Conservation (phyloP, 2,888 invertebrate genomes). For the Lumbricus terrestris region DNA sequence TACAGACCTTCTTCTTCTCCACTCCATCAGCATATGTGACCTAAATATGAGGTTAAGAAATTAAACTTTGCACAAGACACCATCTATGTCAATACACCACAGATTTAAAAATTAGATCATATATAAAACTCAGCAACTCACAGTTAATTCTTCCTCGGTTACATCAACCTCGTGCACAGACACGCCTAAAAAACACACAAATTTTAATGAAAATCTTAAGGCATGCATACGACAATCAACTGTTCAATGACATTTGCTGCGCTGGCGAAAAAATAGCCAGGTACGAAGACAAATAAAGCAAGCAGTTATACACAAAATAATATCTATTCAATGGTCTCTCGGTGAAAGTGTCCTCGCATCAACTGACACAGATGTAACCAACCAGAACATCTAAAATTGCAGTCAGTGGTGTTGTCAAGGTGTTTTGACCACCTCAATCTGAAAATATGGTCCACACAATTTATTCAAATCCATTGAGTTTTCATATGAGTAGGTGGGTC, state of each 20-base stretch:
- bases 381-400: background rate
- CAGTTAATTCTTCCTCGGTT: background rate
- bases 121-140: background rate
- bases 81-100: background rate
- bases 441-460: too few relatives aligned
- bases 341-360: background rate
- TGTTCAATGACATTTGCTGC: background rate
- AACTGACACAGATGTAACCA: background rate
- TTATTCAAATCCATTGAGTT: too few relatives aligned
- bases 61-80: background rate
- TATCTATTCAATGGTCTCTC: background rate
- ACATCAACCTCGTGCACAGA: slow-evolving; percentile 6
- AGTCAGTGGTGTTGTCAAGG: too few relatives aligned
- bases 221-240: background rate
- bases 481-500: too few relatives aligned
- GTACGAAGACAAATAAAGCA: background rate
- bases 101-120: background rate
- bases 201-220: background rate
- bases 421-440: too few relatives aligned
- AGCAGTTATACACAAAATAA: background rate
- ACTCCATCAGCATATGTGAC: background rate
- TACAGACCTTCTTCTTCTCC: background rate
- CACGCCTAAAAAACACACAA: background rate
- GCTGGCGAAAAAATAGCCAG: background rate
- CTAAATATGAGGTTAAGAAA: background rate